These are phyloP conservation scores for Parnassius smintheus DNA, from an alignment of 2,888 invertebrate species.

Conservation along the genomic window DNA sequence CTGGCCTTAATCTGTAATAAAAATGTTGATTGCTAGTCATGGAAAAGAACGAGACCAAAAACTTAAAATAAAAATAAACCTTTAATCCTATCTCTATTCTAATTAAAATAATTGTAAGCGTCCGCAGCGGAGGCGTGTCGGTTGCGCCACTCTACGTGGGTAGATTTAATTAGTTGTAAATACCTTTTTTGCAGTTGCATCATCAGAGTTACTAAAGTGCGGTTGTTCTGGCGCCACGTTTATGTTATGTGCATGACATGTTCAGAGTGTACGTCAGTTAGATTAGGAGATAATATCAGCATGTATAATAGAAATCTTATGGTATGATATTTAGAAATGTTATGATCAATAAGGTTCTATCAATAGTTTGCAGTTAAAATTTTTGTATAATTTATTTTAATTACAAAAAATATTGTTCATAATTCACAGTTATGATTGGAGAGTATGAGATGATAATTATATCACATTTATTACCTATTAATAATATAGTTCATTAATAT, in stretches of 20 bases:
- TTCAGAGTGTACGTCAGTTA: slow-evolving; percentile 12
- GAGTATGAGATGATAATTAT: no score
- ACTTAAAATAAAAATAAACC: slow-evolving; percentile 15
- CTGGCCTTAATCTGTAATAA: neutral
- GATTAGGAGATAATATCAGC: slow-evolving; percentile 13
- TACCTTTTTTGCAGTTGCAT: slow-evolving; percentile 68
- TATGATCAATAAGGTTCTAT: no score
- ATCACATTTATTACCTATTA: no score
- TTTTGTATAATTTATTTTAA: no score
- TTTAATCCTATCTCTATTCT: slow-evolving; percentile 52
- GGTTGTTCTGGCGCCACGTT: slow-evolving; percentile 35
- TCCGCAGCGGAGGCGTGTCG: slow-evolving; percentile 59
- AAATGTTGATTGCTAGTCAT: slow-evolving; percentile 9
- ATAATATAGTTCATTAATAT: no score
- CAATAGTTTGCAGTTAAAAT: no score
- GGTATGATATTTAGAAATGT: no score
- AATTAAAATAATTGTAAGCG: slow-evolving; percentile 60
- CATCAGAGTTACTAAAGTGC: slow-evolving; percentile 44
- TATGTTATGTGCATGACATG: neutral
- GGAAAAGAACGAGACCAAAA: slow-evolving; percentile 8
- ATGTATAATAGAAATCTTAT: neutral
- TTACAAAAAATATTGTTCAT: no score
- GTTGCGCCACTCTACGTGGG: slow-evolving; percentile 71
- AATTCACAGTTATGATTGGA: no score
- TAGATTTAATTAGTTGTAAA: slow-evolving; percentile 76